Evolutionary conservation across 2,888 invertebrate genomes (phyloP).

Genomic region (Aethes cnicana): DNA sequence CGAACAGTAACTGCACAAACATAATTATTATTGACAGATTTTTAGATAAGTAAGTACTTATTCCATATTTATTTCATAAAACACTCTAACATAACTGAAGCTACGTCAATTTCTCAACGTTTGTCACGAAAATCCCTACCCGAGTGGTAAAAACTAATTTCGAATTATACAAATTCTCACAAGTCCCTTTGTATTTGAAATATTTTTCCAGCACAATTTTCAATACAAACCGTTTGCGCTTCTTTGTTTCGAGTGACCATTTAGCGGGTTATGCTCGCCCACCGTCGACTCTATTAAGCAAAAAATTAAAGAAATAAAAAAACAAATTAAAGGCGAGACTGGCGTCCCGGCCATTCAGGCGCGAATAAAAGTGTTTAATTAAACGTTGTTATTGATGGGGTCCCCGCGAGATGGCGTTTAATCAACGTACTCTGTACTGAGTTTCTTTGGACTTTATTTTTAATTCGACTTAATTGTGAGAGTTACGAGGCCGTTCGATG

Average conservation of each 20-base stretch:
- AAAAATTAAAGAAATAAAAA: constrained; percentile 62
- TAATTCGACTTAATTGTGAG: constrained; percentile 77
- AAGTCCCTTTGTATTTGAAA: background rate
- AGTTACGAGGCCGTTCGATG: constrained; percentile 66
- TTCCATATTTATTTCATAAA: no score
- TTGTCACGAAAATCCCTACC: no score
- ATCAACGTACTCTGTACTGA: constrained; percentile 52
- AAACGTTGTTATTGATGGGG: constrained; percentile 81
- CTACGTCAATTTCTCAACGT: no score
- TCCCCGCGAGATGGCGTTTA: constrained; percentile 78
- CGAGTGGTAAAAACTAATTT: background rate
- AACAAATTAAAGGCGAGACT: constrained; percentile 66
- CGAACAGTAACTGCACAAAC: background rate
- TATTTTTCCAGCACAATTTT: constrained; percentile 2
- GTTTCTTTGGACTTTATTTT: constrained; percentile 62
- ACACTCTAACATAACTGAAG: no score
- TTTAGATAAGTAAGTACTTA: no score
- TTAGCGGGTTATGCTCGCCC: constrained; percentile 43
- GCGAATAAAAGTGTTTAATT: constrained; percentile 80
- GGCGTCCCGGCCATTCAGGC: constrained; percentile 65
- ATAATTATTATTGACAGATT: no score
- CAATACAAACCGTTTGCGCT: constrained; percentile 26
- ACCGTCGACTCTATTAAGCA: constrained; percentile 59
- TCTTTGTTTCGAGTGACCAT: constrained; percentile 54
- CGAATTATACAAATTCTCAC: background rate